Evolutionary conservation across 2,113 vertebrate species (phyloP).

Genomic region (Psammodynastes pulverulentus): DNA sequence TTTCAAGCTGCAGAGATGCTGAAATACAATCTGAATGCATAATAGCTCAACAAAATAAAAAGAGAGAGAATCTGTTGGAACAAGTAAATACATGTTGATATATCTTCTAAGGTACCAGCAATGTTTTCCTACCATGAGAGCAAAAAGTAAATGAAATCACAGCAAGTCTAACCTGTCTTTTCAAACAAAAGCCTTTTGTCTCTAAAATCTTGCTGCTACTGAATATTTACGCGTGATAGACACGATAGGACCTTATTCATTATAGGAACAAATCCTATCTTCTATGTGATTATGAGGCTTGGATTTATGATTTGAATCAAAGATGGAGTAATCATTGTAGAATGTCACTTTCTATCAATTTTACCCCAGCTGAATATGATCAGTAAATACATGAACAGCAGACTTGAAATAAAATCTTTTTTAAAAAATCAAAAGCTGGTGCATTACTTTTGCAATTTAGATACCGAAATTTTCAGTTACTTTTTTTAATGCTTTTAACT

Average conservation of each 20-base stretch:
- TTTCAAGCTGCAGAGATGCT: slow-evolving; percentile 22
- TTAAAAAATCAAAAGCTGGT: neutral
- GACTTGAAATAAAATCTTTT: neutral
- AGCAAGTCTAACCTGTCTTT: slow-evolving; percentile 59
- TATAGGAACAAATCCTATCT: slow-evolving; percentile 41
- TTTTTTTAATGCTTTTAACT: neutral
- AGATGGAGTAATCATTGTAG: slow-evolving; percentile 6
- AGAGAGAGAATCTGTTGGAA: slow-evolving; percentile 17
- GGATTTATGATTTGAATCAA: slow-evolving; percentile 29
- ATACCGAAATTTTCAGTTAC: neutral
- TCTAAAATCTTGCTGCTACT: slow-evolving; percentile 50
- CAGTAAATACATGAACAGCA: neutral
- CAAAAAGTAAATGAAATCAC: slow-evolving; percentile 1
- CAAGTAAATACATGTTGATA: neutral
- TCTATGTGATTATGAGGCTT: neutral
- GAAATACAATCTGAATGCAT: slow-evolving; percentile 6
- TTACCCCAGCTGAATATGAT: neutral
- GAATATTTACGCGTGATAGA: slow-evolving; percentile 31
- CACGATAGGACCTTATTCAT: slow-evolving; percentile 19
- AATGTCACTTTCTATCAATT: neutral
- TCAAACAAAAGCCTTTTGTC: slow-evolving; percentile 50
- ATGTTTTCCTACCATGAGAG: slow-evolving; percentile 42
- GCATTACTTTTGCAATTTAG: neutral
- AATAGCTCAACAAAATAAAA: slow-evolving; percentile 1
- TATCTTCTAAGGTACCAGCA: slow-evolving; percentile 40